Conservation (phyloP, 1,140 invertebrate genomes). For the Neodiprion pinetum region DNA sequence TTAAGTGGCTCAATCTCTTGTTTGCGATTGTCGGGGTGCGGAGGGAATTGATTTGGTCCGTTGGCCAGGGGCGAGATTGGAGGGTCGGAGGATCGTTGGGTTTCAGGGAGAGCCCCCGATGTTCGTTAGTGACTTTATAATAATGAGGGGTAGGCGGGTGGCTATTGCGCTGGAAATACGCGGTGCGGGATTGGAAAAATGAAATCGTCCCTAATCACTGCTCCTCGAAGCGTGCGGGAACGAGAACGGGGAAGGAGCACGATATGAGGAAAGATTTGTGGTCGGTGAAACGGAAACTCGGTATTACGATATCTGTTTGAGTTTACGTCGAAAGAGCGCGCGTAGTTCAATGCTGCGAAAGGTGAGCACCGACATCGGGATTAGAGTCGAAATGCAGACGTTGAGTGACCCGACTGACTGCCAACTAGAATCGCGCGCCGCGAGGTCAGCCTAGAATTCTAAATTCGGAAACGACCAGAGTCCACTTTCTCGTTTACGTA, state of each 20-base stretch:
- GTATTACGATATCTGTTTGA: too few relatives aligned
- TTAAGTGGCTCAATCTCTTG: conserved; percentile 31
- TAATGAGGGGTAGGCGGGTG: conserved; percentile 37
- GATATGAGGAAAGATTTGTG: neutral
- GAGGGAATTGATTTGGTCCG: conserved; percentile 34
- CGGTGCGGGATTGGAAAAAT: conserved; percentile 38
- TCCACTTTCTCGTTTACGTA: neutral
- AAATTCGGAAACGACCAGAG: neutral
- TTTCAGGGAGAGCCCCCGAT: conserved; percentile 28
- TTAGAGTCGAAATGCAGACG: too few relatives aligned
- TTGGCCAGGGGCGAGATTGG: conserved; percentile 19
- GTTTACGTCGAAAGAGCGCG: too few relatives aligned
- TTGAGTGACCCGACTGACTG: too few relatives aligned
- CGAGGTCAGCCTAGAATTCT: neutral
- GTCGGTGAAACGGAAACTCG: too few relatives aligned
- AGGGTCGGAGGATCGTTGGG: conserved; percentile 8
- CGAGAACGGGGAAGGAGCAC: conserved; percentile 24
- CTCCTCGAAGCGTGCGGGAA: conserved; percentile 28
- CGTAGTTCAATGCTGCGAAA: too few relatives aligned
- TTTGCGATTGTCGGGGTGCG: conserved; percentile 29
- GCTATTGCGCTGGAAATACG: conserved; percentile 4
- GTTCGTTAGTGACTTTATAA: conserved; percentile 55
- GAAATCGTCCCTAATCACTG: conserved; percentile 48
- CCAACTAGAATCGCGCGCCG: too few relatives aligned
- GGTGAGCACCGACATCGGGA: too few relatives aligned